Base-by-base conservation (phyloP, 53 echinoderm and acorn worm genomes). In the Pentamera pediparva region DNA sequence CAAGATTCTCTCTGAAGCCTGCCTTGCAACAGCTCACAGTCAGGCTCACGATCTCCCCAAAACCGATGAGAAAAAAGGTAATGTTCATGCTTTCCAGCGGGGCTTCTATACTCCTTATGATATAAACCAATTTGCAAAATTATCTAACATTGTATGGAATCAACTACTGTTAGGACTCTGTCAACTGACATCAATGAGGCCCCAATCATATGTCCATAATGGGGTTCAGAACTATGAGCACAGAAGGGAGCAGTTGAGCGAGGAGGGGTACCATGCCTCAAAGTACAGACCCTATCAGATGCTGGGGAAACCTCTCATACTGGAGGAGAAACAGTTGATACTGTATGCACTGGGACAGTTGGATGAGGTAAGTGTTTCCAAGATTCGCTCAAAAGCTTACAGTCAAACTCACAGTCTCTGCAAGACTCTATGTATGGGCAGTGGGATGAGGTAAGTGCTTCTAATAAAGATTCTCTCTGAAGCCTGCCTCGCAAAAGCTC, bases 231-330 rank as follows among this genome's bases (percentile, higher is more conserved):
- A 78, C 24, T 84, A 81, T 78, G 60, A 73, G 39, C 35, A 77
- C 74, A 87, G 95, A 35, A 52, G 57, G 15, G 76, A 75, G 37
- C 95, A 95, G 62, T 69, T 84, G 70, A 82, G 63, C n/a, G 90
- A 90, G 59, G 87, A 95, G 70, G 95, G 95, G 5, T 95, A 95
- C 83, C 84, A 85, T 61, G 87, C 95, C 5, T 82, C 84, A 20
- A 87, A 85, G 48, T 80, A 90, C 78, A 90, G 87, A 59, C 90
- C 90, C 4, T 95, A 95, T 38, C 79, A 95, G 62, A 25, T 87
- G 43, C 76, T 95, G 5, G 95, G 96, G 43, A 88, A 91, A 65
- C 91, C 85, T 4, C 50, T 96, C 8, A 28, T 77, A 18, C 73
- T 96, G 0, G 80, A 96, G 51, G 96, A 89, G 12, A 86, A 83